These are phyloP conservation scores for Prionailurus viverrinus DNA, from an alignment of 2,113 vertebrate species.

Conservation along the genomic window DNA sequence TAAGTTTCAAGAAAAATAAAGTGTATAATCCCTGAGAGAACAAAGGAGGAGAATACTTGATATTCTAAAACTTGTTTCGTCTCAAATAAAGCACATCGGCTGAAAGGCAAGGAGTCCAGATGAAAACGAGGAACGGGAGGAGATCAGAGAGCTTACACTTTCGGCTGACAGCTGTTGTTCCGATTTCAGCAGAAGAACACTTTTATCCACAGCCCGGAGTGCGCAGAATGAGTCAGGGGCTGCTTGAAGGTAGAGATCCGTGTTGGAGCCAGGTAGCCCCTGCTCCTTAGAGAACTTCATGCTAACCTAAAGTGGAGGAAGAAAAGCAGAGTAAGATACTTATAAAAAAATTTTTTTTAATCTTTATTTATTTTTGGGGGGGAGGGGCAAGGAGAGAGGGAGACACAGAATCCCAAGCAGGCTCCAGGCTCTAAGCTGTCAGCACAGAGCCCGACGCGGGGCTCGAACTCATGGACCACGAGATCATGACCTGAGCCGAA, in stretches of 20 bases:
- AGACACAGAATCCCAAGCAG: too few relatives aligned
- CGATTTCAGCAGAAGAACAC: slow-evolving; percentile 88
- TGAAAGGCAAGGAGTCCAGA: not conserved
- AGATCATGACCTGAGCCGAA: too few relatives aligned
- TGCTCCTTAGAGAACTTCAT: slow-evolving; percentile 88
- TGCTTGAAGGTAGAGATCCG: slow-evolving; percentile 88
- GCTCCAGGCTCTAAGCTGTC: too few relatives aligned
- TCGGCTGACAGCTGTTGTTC: slow-evolving; percentile 85
- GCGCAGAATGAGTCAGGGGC: slow-evolving; percentile 91
- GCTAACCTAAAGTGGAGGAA: slow-evolving; percentile 87
- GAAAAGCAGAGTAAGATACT: not conserved
- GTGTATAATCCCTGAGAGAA: not conserved
- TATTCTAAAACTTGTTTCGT: not conserved
- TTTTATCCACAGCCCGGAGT: slow-evolving; percentile 91
- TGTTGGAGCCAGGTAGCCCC: slow-evolving; percentile 87
- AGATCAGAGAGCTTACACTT: slow-evolving; percentile 64
- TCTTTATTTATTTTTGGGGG: too few relatives aligned
- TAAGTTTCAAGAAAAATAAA: not conserved
- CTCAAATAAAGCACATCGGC: not conserved
- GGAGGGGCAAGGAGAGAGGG: too few relatives aligned
- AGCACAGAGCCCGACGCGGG: too few relatives aligned
- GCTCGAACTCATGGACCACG: too few relatives aligned
- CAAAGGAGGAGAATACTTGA: not conserved
- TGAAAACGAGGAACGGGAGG: not conserved
- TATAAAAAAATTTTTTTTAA: too few relatives aligned